Evolutionary conservation across 2,888 invertebrate species (phyloP).

Genomic region (Teinopalpus imperialis): DNA sequence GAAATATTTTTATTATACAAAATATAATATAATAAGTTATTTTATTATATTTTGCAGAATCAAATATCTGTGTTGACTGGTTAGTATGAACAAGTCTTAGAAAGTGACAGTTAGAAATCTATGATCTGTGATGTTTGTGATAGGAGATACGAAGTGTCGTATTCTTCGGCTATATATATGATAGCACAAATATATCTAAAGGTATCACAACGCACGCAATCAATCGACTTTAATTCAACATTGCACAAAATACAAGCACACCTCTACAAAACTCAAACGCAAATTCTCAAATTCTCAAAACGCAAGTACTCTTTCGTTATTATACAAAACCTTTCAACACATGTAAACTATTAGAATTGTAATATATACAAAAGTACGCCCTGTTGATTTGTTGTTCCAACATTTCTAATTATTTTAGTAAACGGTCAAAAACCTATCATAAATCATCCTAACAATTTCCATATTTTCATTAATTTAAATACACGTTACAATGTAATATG

Average conservation of each 20-base stretch:
- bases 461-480: conserved; percentile 61
- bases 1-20: conserved; percentile 7
- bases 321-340: too few species aligned
- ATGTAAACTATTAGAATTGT: conserved; percentile 28
- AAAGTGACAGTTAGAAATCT: background rate
- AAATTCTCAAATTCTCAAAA: too few species aligned
- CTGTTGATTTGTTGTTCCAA: conserved; percentile 44
- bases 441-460: conserved; percentile 67
- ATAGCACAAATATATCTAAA: too few species aligned
- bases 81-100: too few species aligned
- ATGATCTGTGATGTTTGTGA: background rate
- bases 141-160: background rate
- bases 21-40: too few species aligned
- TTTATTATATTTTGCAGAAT: too few species aligned
- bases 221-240: too few species aligned
- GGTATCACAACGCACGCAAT: too few species aligned
- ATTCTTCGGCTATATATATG: too few species aligned
- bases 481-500: conserved; percentile 16
- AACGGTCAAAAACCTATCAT: conserved; percentile 59
- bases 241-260: too few species aligned
- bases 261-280: too few species aligned
- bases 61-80: too few species aligned
- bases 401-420: conserved; percentile 61
- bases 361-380: conserved; percentile 31
- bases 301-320: conserved; percentile 16